phyloP scores from a whole-genome alignment of 2,888 invertebrate species.

The Zeuzera pyrina region DNA sequence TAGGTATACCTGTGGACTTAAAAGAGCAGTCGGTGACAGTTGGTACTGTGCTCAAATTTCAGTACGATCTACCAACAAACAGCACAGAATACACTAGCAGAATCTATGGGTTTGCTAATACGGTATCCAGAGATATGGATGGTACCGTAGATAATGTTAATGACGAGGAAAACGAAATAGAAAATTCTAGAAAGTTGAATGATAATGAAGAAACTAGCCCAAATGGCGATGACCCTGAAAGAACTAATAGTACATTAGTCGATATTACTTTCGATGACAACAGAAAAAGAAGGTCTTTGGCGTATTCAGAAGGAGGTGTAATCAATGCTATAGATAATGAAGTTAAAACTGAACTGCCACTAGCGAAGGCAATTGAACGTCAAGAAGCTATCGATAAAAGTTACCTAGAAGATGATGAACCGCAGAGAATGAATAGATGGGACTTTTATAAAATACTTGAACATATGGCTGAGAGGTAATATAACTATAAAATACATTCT shows the following conservation, averaged over 20 bases:
- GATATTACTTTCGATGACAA: conserved; percentile 52
- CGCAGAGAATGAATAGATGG: conserved; percentile 72
- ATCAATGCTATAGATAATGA: conserved; percentile 24
- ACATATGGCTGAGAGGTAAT: conserved; percentile 72
- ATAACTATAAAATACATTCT: too few relatives aligned
- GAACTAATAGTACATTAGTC: conserved; percentile 44
- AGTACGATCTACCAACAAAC: conserved; percentile 78
- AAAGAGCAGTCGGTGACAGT: conserved; percentile 75
- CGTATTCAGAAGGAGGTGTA: conserved; percentile 49
- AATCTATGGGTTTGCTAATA: conserved; percentile 56
- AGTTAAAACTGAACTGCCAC: conserved; percentile 34
- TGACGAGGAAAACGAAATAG: conserved; percentile 14
- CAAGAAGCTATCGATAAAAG: conserved; percentile 62
- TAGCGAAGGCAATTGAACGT: conserved; percentile 59
- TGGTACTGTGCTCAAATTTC: conserved; percentile 78
- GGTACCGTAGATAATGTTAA: conserved; percentile 20
- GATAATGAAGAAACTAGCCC: conserved; percentile 23
- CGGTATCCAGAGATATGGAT: conserved; percentile 55
- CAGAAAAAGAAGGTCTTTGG: conserved; percentile 40
- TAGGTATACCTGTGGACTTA: conserved; percentile 77
- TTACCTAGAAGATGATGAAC: conserved; percentile 34
- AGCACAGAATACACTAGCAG: conserved; percentile 71
- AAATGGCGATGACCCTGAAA: conserved; percentile 22
- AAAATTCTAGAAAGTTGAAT: conserved; percentile 14
- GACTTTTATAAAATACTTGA: conserved; percentile 77